phyloP scores from a whole-genome alignment of 2,113 vertebrate genomes.

The Caranx melampygus region DNA sequence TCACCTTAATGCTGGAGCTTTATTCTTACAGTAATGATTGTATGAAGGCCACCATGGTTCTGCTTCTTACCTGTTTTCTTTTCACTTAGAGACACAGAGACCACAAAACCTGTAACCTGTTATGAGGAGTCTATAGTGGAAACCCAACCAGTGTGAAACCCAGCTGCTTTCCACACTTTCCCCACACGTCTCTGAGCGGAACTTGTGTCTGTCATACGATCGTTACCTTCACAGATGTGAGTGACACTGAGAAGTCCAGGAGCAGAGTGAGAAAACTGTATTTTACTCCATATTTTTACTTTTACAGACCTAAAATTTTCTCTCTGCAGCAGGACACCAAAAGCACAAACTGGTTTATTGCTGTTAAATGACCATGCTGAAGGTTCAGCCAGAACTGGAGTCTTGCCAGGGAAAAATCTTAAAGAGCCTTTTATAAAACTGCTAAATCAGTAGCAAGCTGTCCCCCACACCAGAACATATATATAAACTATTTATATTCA shows the following conservation, averaged over 20 bases:
- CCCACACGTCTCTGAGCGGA: conserved; percentile 36
- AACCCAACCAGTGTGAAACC: conserved; percentile 61
- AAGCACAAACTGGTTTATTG: conserved; percentile 16
- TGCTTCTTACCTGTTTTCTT: conserved; percentile 53
- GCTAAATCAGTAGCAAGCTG: conserved; percentile 32
- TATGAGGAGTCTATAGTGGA: conserved; percentile 49
- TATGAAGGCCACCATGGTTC: neutral
- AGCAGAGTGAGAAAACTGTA: conserved; percentile 32
- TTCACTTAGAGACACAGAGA: conserved; percentile 44
- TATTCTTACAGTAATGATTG: conserved; percentile 5
- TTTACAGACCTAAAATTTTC: conserved; percentile 20
- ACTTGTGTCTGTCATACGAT: conserved; percentile 41
- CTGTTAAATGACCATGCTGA: conserved; percentile 22
- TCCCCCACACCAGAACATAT: conserved; percentile 27
- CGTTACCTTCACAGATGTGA: conserved; percentile 53
- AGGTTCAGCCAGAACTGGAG: conserved; percentile 41
- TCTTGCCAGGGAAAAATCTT: conserved; percentile 39
- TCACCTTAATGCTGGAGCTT: conserved; percentile 9
- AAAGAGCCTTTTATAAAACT: conserved; percentile 41
- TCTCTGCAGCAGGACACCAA: conserved; percentile 30
- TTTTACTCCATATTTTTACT: conserved; percentile 20
- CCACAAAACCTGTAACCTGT: conserved; percentile 48
- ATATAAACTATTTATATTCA: conserved; percentile 44
- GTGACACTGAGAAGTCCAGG: conserved; percentile 66
- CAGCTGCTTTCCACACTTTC: conserved; percentile 70